Percentiles rank a stretch among this genome's conserved stretches.
phyloP scores from a whole-genome alignment of 2,113 vertebrate species.

The Phoenicopterus ruber region DNA sequence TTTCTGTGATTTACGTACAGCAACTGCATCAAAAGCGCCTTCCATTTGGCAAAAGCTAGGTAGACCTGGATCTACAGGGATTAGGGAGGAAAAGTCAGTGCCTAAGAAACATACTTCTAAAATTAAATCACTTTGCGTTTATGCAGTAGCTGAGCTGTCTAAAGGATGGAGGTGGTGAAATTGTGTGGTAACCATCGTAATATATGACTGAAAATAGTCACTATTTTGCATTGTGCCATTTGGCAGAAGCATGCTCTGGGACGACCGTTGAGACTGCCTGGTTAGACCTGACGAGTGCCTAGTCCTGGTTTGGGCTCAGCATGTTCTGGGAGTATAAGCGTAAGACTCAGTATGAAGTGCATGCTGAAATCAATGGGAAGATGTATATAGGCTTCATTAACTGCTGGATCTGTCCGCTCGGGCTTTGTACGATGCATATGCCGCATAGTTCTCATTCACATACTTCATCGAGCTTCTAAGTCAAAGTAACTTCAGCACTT shows the following conservation, averaged over 20 bases:
- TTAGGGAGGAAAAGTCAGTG: background rate
- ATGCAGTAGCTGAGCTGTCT: background rate
- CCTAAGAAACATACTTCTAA: background rate
- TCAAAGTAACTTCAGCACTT: background rate
- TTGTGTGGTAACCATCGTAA: accelerated
- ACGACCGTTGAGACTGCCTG: background rate
- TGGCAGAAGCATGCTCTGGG: background rate
- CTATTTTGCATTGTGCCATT: background rate
- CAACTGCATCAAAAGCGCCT: background rate
- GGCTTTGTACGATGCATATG: background rate
- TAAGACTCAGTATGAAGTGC: background rate
- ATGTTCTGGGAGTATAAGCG: background rate
- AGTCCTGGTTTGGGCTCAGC: background rate
- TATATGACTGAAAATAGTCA: background rate
- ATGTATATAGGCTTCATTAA: background rate
- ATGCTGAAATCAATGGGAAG: background rate
- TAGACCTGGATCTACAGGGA: background rate
- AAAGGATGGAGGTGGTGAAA: background rate
- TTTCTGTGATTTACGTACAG: background rate
- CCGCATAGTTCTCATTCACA: background rate
- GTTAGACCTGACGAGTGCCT: background rate
- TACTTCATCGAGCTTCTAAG: background rate
- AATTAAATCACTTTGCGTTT: background rate
- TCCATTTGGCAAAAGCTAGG: background rate
- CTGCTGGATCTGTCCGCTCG: background rate